A percentile compares a stretch with the other conserved stretches of the same genome.
phyloP scores from a whole-genome alignment of 2,888 invertebrate species.

The Tachystola acroxantha region DNA sequence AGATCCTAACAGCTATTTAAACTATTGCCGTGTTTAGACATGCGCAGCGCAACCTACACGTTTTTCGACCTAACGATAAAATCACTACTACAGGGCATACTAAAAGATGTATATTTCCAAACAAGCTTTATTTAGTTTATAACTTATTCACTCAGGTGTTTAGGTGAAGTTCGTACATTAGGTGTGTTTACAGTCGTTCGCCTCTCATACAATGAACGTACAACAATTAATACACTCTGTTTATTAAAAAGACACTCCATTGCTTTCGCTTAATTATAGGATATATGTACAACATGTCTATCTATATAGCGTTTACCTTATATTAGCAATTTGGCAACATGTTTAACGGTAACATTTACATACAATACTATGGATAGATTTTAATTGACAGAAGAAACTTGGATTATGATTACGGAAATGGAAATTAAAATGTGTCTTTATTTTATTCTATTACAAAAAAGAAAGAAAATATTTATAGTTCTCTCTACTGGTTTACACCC shows the following conservation, averaged over 20 bases:
- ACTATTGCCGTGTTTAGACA: too few relatives aligned
- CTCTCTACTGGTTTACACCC: too few relatives aligned
- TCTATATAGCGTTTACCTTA: slow-evolving; percentile 61
- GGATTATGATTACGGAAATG: background rate
- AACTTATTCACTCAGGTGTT: slow-evolving; percentile 53
- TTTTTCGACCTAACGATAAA: too few relatives aligned
- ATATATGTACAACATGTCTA: slow-evolving; percentile 68
- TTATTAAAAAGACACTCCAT: slow-evolving; percentile 54
- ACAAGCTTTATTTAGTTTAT: slow-evolving; percentile 73
- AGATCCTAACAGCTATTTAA: too few relatives aligned
- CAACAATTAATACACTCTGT: slow-evolving; percentile 51
- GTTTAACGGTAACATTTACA: slow-evolving; percentile 63
- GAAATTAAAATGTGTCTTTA: background rate
- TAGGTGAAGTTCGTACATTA: slow-evolving; percentile 35
- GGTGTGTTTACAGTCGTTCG: slow-evolving; percentile 40
- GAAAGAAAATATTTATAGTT: too few relatives aligned
- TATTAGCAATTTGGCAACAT: slow-evolving; percentile 72
- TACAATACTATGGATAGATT: slow-evolving; percentile 43
- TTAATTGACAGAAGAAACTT: slow-evolving; percentile 60
- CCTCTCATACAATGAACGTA: slow-evolving; percentile 31
- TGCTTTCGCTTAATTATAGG: slow-evolving; percentile 46
- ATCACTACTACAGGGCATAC: slow-evolving; percentile 14
- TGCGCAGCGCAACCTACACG: too few relatives aligned
- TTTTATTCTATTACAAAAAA: too few relatives aligned
- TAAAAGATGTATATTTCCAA: slow-evolving; percentile 51